These are phyloP conservation scores for Baccha elongata DNA, from an alignment of 2,888 invertebrate genomes.

Conservation along the genomic window DNA sequence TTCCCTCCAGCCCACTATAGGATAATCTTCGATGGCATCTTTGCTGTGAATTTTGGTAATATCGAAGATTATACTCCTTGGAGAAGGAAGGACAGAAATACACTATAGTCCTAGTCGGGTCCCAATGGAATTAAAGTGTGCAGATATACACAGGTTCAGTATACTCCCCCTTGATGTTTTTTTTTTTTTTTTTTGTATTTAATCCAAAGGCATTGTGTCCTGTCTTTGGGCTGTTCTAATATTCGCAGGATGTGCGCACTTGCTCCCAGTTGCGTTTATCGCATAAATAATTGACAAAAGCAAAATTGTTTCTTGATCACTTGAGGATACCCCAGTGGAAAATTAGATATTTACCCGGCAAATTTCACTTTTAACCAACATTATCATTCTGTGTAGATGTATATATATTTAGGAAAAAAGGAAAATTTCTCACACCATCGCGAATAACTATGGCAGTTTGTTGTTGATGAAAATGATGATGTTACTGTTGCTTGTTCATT, in stretches of 20 bases:
- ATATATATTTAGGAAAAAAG: background rate
- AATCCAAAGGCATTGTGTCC: conserved; percentile 55
- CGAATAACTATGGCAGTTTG: conserved; percentile 47
- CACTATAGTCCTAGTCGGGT: conserved; percentile 32
- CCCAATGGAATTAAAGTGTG: conserved; percentile 54
- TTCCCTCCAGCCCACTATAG: conserved; percentile 54
- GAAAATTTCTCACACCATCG: background rate
- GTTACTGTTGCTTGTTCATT: conserved; percentile 34
- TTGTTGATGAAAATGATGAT: conserved; percentile 73
- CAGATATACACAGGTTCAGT: conserved; percentile 7
- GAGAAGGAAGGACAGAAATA: conserved; percentile 49
- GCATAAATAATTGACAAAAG: conserved; percentile 76
- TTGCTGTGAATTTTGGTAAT: conserved; percentile 53
- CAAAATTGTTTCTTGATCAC: conserved; percentile 82
- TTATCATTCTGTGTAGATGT: conserved; percentile 52
- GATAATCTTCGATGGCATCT: conserved; percentile 70
- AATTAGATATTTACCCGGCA: conserved; percentile 73
- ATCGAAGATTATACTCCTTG: conserved; percentile 63
- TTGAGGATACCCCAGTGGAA: conserved; percentile 80
- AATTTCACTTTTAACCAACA: conserved; percentile 71
- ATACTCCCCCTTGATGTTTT: background rate
- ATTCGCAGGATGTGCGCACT: conserved; percentile 39
- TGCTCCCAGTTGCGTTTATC: conserved; percentile 74
- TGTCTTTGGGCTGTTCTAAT: conserved; percentile 53
- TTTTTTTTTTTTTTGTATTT: background rate